A percentile compares a stretch with the other conserved stretches of the same genome.
Evolutionary conservation across 2,797 vertebrate species (phyloP).

Genomic region (Myotis daubentonii): DNA sequence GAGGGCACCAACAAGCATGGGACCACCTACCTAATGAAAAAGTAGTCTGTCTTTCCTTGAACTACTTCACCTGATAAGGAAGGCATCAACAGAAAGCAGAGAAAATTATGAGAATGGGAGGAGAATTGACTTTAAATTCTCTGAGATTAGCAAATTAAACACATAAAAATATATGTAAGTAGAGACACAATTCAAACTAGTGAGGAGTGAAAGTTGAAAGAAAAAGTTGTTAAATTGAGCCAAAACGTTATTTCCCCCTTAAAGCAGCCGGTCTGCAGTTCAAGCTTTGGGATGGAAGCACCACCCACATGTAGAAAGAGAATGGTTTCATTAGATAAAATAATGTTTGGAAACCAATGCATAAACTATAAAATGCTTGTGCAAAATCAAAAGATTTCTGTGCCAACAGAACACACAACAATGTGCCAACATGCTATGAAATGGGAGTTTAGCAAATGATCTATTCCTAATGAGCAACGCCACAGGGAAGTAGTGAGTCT

Average conservation of each 20-base stretch:
- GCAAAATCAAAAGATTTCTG: not conserved
- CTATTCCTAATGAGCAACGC: not conserved
- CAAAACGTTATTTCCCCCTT: not conserved
- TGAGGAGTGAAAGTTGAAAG: slow-evolving; percentile 34
- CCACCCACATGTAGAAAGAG: not conserved
- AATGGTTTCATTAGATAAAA: not conserved
- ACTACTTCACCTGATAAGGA: not conserved
- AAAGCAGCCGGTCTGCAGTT: slow-evolving; percentile 28
- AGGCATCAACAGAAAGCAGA: not conserved
- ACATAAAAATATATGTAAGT: not conserved
- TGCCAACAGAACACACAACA: no score
- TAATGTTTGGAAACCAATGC: not conserved
- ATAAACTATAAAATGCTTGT: not conserved
- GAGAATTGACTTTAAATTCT: slow-evolving; percentile 16
- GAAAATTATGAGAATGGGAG: not conserved
- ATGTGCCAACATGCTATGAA: not conserved
- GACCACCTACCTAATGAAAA: not conserved
- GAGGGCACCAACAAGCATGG: not conserved
- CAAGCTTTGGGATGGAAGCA: not conserved
- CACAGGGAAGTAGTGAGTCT: not conserved
- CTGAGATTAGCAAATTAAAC: slow-evolving; percentile 30
- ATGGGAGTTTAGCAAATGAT: not conserved
- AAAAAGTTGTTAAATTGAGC: not conserved
- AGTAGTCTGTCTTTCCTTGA: not conserved
- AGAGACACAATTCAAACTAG: not conserved